Evolutionary conservation across 2,888 invertebrate genomes (phyloP).

Genomic region (Agriotes lineatus): DNA sequence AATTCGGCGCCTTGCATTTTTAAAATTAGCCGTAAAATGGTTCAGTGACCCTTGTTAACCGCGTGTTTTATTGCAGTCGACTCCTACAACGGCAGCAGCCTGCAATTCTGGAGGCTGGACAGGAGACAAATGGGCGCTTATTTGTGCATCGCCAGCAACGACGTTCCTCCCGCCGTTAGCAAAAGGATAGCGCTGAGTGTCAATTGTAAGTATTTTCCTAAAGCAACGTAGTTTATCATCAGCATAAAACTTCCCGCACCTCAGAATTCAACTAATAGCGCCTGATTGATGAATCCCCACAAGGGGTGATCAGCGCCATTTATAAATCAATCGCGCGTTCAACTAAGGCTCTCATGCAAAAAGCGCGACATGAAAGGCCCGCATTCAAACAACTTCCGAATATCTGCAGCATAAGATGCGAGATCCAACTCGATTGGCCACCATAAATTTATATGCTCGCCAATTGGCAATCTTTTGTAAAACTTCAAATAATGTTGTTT

Average conservation of each 20-base stretch:
- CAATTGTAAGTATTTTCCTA: slow-evolving; percentile 80
- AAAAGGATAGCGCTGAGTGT: slow-evolving; percentile 89
- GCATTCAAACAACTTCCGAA: too few species aligned
- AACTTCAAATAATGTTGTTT: too few species aligned
- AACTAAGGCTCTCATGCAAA: neutral
- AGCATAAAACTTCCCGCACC: too few species aligned
- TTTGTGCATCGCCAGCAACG: slow-evolving; percentile 92
- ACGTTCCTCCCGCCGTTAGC: slow-evolving; percentile 91
- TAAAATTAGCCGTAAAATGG: neutral
- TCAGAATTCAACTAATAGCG: neutral
- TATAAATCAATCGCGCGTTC: slow-evolving; percentile 8
- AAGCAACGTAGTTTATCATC: too few species aligned
- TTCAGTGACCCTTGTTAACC: neutral
- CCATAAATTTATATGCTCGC: too few species aligned
- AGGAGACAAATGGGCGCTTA: slow-evolving; percentile 93
- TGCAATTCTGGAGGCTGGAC: slow-evolving; percentile 84
- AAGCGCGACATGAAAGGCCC: too few species aligned
- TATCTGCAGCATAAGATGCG: too few species aligned
- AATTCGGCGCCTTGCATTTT: slow-evolving; percentile 23
- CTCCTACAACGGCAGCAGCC: slow-evolving; percentile 80
- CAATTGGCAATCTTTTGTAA: too few species aligned
- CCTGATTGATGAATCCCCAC: neutral
- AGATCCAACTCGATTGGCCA: too few species aligned
- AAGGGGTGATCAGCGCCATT: slow-evolving; percentile 4
- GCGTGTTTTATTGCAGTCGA: too few species aligned